Evolutionary conservation across 1,140 invertebrate species (phyloP).

Genomic region (Drosophila nigromelanica): DNA sequence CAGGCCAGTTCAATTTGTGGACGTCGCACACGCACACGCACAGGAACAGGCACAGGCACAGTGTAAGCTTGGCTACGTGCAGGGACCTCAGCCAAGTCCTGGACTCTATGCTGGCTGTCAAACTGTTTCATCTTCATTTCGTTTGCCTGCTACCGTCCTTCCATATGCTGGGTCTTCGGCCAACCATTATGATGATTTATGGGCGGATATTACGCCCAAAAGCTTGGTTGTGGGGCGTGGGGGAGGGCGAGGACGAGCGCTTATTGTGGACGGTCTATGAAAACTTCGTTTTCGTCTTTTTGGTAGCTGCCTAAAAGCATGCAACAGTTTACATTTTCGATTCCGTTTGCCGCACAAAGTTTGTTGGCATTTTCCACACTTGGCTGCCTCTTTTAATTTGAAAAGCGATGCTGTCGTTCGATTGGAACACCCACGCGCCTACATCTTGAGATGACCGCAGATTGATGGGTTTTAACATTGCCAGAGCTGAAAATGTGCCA

Average conservation of each 20-base stretch:
- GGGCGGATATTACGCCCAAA: conserved; percentile 65
- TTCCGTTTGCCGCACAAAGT: conserved; percentile 52
- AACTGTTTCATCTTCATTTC: conserved; percentile 75
- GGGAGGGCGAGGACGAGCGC: background rate
- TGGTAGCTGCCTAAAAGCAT: conserved; percentile 43
- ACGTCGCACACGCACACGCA: conserved; percentile 55
- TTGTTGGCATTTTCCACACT: conserved; percentile 57
- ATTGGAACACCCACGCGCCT: conserved; percentile 19
- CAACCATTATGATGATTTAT: conserved; percentile 77
- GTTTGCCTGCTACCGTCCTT: conserved; percentile 34
- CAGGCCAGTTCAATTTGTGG: conserved; percentile 35
- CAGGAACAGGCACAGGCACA: background rate
- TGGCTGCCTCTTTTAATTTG: conserved; percentile 72
- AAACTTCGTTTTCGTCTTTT: conserved; percentile 12
- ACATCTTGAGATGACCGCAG: conserved; percentile 24
- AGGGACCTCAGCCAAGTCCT: conserved; percentile 6
- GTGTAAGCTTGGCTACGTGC: conserved; percentile 11
- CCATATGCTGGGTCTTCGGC: conserved; percentile 37
- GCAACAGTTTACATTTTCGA: conserved; percentile 70
- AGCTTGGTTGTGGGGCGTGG: background rate
- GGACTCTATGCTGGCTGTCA: conserved; percentile 55
- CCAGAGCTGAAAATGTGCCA: conserved; percentile 31
- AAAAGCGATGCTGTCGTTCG: conserved; percentile 57
- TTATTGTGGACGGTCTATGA: background rate
- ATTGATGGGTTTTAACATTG: conserved; percentile 51